Base-by-base conservation (phyloP, 1,140 invertebrate genomes). In the Drosophila athabasca region DNA sequence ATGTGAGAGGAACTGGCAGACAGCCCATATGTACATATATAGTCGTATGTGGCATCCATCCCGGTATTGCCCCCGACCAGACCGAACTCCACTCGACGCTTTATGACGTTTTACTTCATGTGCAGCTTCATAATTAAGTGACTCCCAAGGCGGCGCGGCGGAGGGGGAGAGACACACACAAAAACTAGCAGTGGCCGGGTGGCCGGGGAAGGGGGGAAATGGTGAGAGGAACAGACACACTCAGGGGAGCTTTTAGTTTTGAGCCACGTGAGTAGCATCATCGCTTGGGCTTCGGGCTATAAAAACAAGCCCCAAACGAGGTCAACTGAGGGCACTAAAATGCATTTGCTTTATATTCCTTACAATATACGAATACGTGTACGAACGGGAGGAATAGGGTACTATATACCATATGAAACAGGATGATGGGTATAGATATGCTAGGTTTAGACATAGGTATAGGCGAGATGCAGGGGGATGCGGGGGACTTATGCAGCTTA, bases 31-130 rank as follows among this genome's bases (percentile, higher is more conserved):
- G n/a, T n/a, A n/a, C n/a, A n/a, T n/a, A n/a, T n/a, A n/a, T n/a
- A n/a, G n/a, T n/a, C 15, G 46, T 57, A 57, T 49, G 53, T 65
- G 11, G n/a, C 35, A 44, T 15, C 62, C 52, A 57, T 60, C 49
- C 41, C 60, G 39, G 44, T 15, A 31, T 31, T 31, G 31, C 31
- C 31, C 31, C 31, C 31, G 31, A 31, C 43, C 35, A 31, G 11
- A 24, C 49, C 44, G 39, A 53, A 35, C 26, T 35, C 50, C 54
- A 74, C 82, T 85, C 78, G 81, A 82, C 81, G 83, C 78, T 85
- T 85, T 85, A 85, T 85, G 82, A 85, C 82, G 82, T 82, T 85
- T 85, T 87, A 82, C 82, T 85, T 85, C 82, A 85, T 85, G 83
- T 85, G 82, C 82, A 85, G 82, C 74, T 85, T 88, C 82, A 85